phyloP scores from a whole-genome alignment of 2,113 vertebrate genomes.

The Theristicus caerulescens region DNA sequence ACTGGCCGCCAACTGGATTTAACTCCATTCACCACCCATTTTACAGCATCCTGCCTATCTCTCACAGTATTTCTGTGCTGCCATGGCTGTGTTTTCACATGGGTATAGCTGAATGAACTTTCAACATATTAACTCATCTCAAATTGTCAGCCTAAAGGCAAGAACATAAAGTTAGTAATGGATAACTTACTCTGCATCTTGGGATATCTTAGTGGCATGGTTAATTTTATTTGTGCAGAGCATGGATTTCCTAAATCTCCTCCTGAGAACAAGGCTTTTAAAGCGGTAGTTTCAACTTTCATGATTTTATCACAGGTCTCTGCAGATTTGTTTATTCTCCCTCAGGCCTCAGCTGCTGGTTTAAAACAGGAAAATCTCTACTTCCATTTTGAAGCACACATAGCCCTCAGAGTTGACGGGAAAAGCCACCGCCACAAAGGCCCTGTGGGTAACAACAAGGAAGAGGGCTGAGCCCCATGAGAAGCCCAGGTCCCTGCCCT shows the following conservation, averaged over 20 bases:
- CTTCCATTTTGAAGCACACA: neutral
- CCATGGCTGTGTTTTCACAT: neutral
- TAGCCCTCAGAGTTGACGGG: neutral
- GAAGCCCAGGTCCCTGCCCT: neutral
- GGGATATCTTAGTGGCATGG: neutral
- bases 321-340: neutral
- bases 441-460: rapidly evolving
- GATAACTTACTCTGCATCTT: neutral
- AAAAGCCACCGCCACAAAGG: rapidly evolving
- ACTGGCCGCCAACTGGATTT: too few relatives aligned
- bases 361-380: neutral
- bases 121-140: neutral
- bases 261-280: neutral
- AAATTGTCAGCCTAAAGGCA: neutral
- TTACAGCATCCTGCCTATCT: neutral
- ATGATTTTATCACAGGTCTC: neutral
- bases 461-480: neutral
- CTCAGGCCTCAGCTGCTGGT: neutral
- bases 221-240: neutral
- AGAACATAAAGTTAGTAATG: neutral
- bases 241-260: neutral
- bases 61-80: neutral
- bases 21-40: neutral
- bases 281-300: neutral
- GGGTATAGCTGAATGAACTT: neutral